phyloP scores from a whole-genome alignment of 1,140 invertebrate genomes.

The Tenebrio molitor region DNA sequence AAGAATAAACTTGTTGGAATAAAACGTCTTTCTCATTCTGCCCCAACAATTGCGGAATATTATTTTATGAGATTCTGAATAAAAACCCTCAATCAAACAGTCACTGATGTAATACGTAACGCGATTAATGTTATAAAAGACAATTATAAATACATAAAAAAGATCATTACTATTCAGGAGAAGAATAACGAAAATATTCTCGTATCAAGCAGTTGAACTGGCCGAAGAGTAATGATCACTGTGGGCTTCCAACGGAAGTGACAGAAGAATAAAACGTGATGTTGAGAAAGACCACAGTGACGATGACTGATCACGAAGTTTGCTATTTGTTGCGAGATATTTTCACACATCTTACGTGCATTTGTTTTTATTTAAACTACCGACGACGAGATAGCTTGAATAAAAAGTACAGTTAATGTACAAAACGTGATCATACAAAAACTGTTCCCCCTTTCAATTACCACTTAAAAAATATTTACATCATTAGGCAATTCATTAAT shows the following conservation, averaged over 20 bases:
- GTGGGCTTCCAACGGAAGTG: no score
- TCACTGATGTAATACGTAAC: no score
- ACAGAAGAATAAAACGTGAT: no score
- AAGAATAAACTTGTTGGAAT: background rate
- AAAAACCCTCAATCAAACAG: background rate
- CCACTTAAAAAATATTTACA: conserved; percentile 37
- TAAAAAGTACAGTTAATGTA: conserved; percentile 51
- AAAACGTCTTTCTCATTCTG: conserved; percentile 6
- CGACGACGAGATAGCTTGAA: conserved; percentile 45
- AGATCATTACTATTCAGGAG: conserved; percentile 6
- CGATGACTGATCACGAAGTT: no score
- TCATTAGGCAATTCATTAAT: conserved; percentile 44
- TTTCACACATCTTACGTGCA: conserved; percentile 12
- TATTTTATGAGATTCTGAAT: conserved; percentile 17
- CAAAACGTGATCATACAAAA: conserved; percentile 50
- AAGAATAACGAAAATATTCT: no score
- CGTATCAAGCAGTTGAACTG: background rate
- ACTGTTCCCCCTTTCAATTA: conserved; percentile 49
- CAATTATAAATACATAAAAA: background rate
- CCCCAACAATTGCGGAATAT: background rate
- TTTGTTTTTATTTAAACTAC: conserved; percentile 20
- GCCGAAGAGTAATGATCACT: conserved; percentile 13
- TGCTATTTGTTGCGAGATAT: no score
- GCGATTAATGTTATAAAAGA: no score
- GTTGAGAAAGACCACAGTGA: no score